phyloP scores from a whole-genome alignment of 2,113 vertebrate species.

The Globicephala melas region DNA sequence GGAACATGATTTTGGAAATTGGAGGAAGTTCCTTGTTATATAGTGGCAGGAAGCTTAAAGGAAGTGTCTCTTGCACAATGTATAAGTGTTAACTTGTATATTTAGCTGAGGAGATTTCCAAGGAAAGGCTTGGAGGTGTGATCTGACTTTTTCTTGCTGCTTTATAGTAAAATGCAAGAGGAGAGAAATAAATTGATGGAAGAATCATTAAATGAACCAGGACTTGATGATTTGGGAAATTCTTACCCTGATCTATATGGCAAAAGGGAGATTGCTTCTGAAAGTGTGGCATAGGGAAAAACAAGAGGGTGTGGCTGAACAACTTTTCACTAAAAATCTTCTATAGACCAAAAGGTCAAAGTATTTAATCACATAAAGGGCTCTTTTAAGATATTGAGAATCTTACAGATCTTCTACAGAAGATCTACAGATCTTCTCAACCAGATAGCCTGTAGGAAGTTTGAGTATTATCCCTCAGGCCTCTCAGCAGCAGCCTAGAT shows the following conservation, averaged over 20 bases:
- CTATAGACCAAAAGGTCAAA: background rate
- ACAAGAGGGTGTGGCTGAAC: background rate
- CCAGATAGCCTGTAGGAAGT: background rate
- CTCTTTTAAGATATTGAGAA: background rate
- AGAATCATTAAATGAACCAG: background rate
- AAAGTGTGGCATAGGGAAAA: background rate
- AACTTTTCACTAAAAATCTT: background rate
- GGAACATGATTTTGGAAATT: background rate
- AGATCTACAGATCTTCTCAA: background rate
- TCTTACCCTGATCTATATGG: background rate
- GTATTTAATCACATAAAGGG: background rate
- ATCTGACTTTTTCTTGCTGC: background rate
- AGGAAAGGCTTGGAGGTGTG: background rate
- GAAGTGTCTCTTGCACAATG: background rate
- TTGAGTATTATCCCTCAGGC: background rate
- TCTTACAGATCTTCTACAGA: background rate
- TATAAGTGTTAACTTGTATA: background rate
- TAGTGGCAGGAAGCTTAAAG: background rate
- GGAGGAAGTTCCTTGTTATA: background rate
- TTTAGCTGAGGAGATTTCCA: slow-evolving; percentile 9
- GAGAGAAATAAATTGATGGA: background rate
- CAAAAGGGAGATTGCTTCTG: background rate
- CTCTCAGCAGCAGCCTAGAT: background rate
- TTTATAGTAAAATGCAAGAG: background rate
- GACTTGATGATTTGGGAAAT: background rate